Evolutionary conservation across 2,888 invertebrate genomes (phyloP).

Genomic region (Pteria penguin): DNA sequence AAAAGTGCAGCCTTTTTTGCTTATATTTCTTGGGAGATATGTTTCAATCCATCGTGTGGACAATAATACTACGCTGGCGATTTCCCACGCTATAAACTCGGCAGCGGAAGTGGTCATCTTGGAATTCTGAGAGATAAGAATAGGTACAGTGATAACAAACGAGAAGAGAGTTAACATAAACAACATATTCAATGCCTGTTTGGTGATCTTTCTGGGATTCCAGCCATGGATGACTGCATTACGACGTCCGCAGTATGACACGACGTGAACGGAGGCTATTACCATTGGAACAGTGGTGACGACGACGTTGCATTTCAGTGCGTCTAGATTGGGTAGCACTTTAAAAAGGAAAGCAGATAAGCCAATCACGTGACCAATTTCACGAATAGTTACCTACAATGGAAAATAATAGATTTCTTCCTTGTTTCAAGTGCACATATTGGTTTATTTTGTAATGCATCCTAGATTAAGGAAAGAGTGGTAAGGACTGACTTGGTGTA

Average conservation of each 20-base stretch:
- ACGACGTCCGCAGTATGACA: conserved; percentile 14
- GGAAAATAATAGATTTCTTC: too few relatives aligned
- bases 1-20: background rate
- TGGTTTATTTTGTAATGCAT: too few relatives aligned
- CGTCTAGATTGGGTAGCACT: conserved; percentile 35
- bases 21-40: conserved; percentile 7
- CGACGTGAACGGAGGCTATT: conserved; percentile 18
- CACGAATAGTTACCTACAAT: conserved; percentile 24
- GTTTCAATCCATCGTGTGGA: conserved; percentile 39
- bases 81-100: conserved; percentile 19
- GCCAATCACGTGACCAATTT: conserved; percentile 33
- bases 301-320: conserved; percentile 33
- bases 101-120: too few relatives aligned
- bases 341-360: conserved; percentile 35
- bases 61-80: conserved; percentile 9
- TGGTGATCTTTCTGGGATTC: conserved; percentile 1
- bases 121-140: background rate
- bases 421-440: too few relatives aligned
- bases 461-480: too few relatives aligned
- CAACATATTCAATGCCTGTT: conserved; percentile 27
- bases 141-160: conserved; percentile 10
- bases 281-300: conserved; percentile 29
- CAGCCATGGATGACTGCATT: background rate
- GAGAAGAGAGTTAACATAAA: background rate
- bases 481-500: too few relatives aligned